Evolutionary conservation across 2,113 vertebrate genomes (phyloP).

Genomic region (Tenrec ecaudatus): DNA sequence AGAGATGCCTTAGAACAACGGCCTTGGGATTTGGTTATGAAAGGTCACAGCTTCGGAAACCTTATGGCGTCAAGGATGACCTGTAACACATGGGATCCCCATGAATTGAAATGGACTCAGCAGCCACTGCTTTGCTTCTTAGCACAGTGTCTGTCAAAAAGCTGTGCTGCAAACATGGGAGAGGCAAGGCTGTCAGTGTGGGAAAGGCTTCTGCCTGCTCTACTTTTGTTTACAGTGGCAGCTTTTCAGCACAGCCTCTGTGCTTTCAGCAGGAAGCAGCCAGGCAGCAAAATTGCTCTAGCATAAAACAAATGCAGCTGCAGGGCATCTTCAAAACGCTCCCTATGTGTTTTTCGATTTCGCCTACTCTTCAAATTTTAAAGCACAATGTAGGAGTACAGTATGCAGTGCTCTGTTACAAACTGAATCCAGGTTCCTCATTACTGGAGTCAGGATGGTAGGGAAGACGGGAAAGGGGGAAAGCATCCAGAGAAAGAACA

Average conservation of each 20-base stretch:
- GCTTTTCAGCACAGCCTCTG: constrained; percentile 60
- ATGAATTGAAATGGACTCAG: neutral
- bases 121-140: neutral
- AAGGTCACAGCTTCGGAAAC: neutral
- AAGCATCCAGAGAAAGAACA: neutral
- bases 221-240: constrained; percentile 38
- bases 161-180: neutral
- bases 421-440: constrained; percentile 49
- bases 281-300: constrained; percentile 70
- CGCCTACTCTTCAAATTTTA: constrained; percentile 60
- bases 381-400: constrained; percentile 52
- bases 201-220: constrained; percentile 52
- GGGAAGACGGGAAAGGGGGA: neutral
- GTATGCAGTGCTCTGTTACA: constrained; percentile 35
- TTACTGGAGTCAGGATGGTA: neutral
- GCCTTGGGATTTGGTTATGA: neutral
- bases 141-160: constrained; percentile 50
- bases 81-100: neutral
- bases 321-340: constrained; percentile 49
- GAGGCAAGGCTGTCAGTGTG: constrained; percentile 12
- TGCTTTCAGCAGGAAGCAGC: constrained; percentile 63
- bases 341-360: constrained; percentile 53
- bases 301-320: constrained; percentile 63
- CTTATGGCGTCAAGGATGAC: neutral
- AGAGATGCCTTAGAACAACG: neutral